Percentiles rank a stretch among this genome's conserved stretches.
These are phyloP conservation scores for Acromyrmex heyeri DNA, from an alignment of 1,140 invertebrate species.

Conservation along the genomic window DNA sequence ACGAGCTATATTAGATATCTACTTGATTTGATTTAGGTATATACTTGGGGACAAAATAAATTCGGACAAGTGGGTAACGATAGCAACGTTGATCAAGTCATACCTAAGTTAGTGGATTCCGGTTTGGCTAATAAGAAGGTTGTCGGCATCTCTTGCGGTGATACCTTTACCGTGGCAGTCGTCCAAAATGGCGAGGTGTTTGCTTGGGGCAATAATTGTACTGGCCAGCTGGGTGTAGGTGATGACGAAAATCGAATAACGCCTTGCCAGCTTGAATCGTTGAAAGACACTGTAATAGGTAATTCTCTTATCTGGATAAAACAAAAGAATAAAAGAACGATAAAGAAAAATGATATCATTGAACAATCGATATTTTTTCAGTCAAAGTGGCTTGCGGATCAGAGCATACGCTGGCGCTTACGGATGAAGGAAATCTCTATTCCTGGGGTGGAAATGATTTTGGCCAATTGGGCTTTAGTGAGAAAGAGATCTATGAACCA, in stretches of 20 bases:
- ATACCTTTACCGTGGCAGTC: conserved; percentile 89
- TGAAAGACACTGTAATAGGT: conserved; percentile 87
- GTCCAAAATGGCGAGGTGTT: conserved; percentile 90
- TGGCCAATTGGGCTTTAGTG: conserved; percentile 87
- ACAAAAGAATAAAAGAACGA: no score
- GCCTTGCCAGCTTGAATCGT: conserved; percentile 84
- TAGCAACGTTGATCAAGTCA: background rate
- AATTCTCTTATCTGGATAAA: conserved; percentile 58
- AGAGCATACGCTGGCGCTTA: conserved; percentile 89
- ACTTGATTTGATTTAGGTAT: conserved; percentile 83
- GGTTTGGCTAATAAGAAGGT: conserved; percentile 86
- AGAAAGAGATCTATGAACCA: background rate
- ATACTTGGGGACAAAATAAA: conserved; percentile 87
- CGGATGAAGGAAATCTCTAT: conserved; percentile 89
- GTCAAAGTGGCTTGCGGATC: conserved; percentile 90
- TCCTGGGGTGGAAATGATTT: conserved; percentile 91
- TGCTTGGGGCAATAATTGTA: conserved; percentile 90
- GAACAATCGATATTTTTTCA: conserved; percentile 45
- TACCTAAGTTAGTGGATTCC: conserved; percentile 85
- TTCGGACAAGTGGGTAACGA: no score
- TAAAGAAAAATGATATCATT: background rate
- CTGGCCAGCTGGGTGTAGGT: conserved; percentile 85
- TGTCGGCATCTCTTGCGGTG: conserved; percentile 89
- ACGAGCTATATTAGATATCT: no score
- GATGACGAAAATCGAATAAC: conserved; percentile 77